Base-by-base conservation (phyloP, 2,888 invertebrate genomes). In the Dolichomitus sp. region DNA sequence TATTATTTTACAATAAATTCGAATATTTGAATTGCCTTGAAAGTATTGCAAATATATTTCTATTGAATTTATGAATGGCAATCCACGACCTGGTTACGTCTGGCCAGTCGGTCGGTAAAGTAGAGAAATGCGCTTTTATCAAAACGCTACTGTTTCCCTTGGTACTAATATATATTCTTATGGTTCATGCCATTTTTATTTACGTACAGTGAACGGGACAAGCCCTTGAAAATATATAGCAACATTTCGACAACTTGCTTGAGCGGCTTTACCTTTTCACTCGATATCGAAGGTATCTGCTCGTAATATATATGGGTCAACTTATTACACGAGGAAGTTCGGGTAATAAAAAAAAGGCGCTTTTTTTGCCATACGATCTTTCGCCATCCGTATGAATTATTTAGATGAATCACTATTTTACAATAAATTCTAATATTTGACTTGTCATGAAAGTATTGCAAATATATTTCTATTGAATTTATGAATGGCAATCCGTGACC, bases 281-380 rank as follows among this genome's bases (percentile, higher is more conserved):
- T 14, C 23, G 30, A 27, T 40, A 69, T 69, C 40, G 37, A 40
- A 54, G 40, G 40, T 17, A 6, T 23, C 52, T 54, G 45, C 48
- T 37, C 40, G 42, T 66, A 65, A 54, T 27, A 61, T 81, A 65
- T 70, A 70, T 78, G 40, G 81, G 17, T 14, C 72, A 59, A 81
- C 78, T 81, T 81, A 81, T 81, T 79, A 70, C 73, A 68, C 48
- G 69, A 40, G 45, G 33, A 17, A 59, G 37, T n/a, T n/a, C 6
- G 48, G 4, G 4, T 4, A 30, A 30, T 4, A 30, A 30, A 30
- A 30, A 30, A 30, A 30, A 4, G n/a, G n/a, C n/a, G n/a, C n/a
- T 30, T 30, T 4, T 30, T 30, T 2, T 30, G 2, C 30, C 4
- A 30, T 4, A 30, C 30, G 30, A 30, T 2, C 30, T 30, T 30